Conservation (phyloP, 2,888 invertebrate species). For the Eristalinus aeneus region DNA sequence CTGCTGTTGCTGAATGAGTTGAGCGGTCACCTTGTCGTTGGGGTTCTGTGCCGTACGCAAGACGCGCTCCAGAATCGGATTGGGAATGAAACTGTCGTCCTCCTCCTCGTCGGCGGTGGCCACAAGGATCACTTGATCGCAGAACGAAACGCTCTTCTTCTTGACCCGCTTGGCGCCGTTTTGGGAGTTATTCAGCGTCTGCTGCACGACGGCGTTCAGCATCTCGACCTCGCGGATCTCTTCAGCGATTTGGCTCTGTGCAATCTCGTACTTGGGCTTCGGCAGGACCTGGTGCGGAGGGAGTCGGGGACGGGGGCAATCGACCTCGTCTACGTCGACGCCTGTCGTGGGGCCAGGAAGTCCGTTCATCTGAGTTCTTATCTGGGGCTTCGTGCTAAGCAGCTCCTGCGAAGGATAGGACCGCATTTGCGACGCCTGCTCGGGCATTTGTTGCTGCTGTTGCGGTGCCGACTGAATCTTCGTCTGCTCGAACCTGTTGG, state of each 20-base stretch:
- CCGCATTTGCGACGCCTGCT: conserved; percentile 72
- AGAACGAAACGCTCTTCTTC: conserved; percentile 97
- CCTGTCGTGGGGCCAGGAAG: conserved; percentile 73
- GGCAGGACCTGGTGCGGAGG: conserved; percentile 75
- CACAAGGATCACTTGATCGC: conserved; percentile 95
- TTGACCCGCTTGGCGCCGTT: conserved; percentile 84
- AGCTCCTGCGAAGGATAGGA: conserved; percentile 79
- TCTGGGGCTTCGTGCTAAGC: conserved; percentile 74
- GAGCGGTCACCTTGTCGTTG: conserved; percentile 79
- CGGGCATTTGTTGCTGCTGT: conserved; percentile 29
- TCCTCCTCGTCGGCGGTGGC: conserved; percentile 96
- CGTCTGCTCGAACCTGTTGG: conserved; percentile 88
- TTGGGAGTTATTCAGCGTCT: conserved; percentile 82
- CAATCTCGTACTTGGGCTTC: conserved; percentile 80
- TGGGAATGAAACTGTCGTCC: conserved; percentile 94
- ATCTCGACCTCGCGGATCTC: conserved; percentile 83
- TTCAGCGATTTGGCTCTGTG: conserved; percentile 82
- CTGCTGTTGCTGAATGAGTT: conserved; percentile 83
- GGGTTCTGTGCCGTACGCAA: conserved; percentile 89
- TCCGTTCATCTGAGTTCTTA: conserved; percentile 82
- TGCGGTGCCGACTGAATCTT: conserved; percentile 57
- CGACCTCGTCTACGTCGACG: conserved; percentile 76
- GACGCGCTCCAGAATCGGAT: conserved; percentile 93
- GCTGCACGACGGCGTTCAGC: conserved; percentile 82
- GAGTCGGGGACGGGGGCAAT: conserved; percentile 74